Percentiles rank a stretch among this genome's conserved stretches.
Evolutionary conservation across 2,113 vertebrate genomes (phyloP).

Genomic region (Mobula hypostoma): DNA sequence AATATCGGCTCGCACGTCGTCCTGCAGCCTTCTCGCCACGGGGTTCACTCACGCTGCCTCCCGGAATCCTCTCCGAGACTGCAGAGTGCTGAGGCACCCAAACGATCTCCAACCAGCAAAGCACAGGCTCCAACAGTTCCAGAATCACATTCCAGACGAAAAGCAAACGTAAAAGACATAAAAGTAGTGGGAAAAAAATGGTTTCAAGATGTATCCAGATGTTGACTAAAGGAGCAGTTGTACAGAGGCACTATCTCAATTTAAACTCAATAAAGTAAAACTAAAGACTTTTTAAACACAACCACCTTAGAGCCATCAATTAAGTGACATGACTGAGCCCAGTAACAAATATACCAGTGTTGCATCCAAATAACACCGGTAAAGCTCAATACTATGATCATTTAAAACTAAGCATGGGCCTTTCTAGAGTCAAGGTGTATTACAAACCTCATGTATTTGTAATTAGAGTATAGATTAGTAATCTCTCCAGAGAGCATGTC

Average conservation of each 20-base stretch:
- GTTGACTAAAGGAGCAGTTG: no score
- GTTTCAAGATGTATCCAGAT: no score
- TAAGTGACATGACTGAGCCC: neutral
- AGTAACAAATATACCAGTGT: neutral
- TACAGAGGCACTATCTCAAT: neutral
- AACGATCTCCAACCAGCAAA: no score
- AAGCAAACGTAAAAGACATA: no score
- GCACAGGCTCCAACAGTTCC: no score
- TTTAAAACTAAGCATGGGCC: neutral
- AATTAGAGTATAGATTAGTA: conserved; percentile 21
- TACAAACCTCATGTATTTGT: neutral
- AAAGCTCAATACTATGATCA: neutral
- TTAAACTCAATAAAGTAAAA: neutral
- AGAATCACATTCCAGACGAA: no score
- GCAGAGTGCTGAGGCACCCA: no score
- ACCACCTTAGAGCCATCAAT: neutral
- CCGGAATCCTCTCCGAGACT: no score
- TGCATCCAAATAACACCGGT: neutral
- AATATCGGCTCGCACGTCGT: no score
- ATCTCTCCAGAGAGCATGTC: neutral
- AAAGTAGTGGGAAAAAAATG: no score
- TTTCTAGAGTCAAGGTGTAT: neutral
- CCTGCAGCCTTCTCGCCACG: no score
- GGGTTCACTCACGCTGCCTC: no score
- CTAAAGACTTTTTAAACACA: neutral